phyloP scores from a whole-genome alignment of 2,888 invertebrate genomes.

The Oscheius onirici region DNA sequence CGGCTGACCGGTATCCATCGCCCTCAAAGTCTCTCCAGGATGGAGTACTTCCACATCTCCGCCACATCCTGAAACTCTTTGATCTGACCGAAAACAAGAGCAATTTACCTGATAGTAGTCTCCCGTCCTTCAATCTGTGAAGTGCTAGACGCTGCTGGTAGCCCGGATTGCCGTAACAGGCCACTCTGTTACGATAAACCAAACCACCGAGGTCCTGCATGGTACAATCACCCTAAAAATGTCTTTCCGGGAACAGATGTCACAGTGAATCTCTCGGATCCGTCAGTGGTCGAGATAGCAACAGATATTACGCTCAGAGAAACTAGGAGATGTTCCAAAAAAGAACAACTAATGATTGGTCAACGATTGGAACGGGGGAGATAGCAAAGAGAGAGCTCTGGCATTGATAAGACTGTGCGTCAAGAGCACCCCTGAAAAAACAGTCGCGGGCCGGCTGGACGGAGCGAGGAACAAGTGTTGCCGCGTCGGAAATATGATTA shows the following conservation, averaged over 20 bases:
- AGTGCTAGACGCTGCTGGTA: conserved; percentile 46
- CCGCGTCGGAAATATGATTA: conserved; percentile 22
- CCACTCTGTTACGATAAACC: not conserved
- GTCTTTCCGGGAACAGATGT: not conserved
- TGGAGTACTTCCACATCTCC: conserved; percentile 54
- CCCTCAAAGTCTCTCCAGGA: conserved; percentile 43
- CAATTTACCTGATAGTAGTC: conserved; percentile 43
- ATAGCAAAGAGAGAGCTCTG: not conserved
- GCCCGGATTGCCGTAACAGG: conserved; percentile 48
- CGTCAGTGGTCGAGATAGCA: conserved; percentile 1
- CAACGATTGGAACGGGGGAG: not conserved
- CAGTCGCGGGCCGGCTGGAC: not conserved
- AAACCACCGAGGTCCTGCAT: conserved; percentile 25
- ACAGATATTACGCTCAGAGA: conserved; percentile 23
- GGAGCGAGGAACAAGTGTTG: conserved; percentile 19
- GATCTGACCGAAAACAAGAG: not conserved
- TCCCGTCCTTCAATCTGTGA: conserved; percentile 46
- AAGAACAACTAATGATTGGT: conserved; percentile 1
- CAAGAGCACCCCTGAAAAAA: conserved; percentile 8
- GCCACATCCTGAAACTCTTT: conserved; percentile 42
- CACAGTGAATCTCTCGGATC: not conserved
- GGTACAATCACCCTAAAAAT: conserved; percentile 33
- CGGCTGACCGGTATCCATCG: conserved; percentile 50
- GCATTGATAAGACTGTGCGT: not conserved
- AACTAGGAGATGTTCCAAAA: conserved; percentile 2